Evolutionary conservation across 2,113 vertebrate genomes (phyloP), one percentile per base, ranked within the genome.

Genomic region (Erpornis zantholeuca): DNA sequence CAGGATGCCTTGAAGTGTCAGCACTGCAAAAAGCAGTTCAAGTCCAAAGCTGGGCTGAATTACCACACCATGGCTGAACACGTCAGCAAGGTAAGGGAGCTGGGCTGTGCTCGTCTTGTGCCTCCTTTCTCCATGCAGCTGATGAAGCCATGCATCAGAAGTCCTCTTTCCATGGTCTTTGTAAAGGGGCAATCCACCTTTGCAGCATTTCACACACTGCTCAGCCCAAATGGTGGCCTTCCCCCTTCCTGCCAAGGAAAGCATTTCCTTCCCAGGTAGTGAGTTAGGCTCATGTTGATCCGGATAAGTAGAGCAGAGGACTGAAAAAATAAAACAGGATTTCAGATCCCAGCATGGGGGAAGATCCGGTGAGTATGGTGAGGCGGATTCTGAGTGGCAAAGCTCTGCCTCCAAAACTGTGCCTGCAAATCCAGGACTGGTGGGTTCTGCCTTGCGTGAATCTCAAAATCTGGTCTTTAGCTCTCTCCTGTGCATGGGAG

Each of bases 31-130:
- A 99, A 99, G 94, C 99, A 99, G 96, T 99, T 99, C 98, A 99
- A 99, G 94, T 99, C 99, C 86, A 99, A 99, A 97, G 99, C 99
- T 2, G 99, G 99, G n/a, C 98, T 99, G 96, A 99, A 99, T 98
- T 99, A 99, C 97, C 99, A 99, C 97, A 99, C 98, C 87, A 99
- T 99, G 99, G 98, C 99, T 5, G 99, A 99, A 71, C 99, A 99
- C 76, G 98, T 97, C 86, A 98, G 98, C 97, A 99, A 99, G 99
- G 99, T 99, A 98, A 73, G 85, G 31, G 29, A 38, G 69, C 54
- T 76, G 42, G 23, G 59, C 70, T 59, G 38, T 53, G 53, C 38
- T 72, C 2, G 2, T 20, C 59, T 57, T 6, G 2, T 10, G 3
- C 66, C 77, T 89, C 3, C 0, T 60, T 87, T 52, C 78, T 75